Evolutionary conservation across 2,888 invertebrate species (phyloP), one percentile per base, ranked within the genome.

Genomic region (Baronia brevicornis): DNA sequence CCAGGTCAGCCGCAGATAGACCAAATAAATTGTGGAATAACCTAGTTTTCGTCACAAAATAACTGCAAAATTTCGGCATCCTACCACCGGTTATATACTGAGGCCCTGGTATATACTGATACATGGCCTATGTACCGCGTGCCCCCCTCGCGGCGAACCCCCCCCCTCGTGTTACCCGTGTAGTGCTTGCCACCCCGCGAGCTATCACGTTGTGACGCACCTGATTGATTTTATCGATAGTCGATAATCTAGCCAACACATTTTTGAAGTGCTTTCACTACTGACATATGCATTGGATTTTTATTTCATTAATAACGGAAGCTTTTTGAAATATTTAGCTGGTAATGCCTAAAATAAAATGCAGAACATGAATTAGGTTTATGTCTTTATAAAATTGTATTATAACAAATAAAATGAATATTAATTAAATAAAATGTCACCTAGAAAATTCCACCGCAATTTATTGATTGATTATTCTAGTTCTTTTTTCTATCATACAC

Each of bases 11-110:
- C 46, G 44, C 41, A 45, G 52, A 41, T 48, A 32, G 37, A 43
- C 49, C 53, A 60, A 60, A 71, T 74, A 74, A 77, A 77, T 77
- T 69, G 70, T 51, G 51, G 69, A 64, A 78, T 82, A 84, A 82
- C 82, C 82, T 80, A 84, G 80, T 80, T 82, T 82, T 69, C 74
- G 68, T 71, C 73, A 74, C 77, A 75, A 75, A 80, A 82, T 82
- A 80, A 73, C 79, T 78, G 78, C 79, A 78, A 82, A 80, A 72
- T 82, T 79, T 84, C 79, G 80, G 80, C 73, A 63, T 64, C 66
- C 60, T 60, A 60, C 60, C 62, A 65, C 47, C 64, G 59, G 50
- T 51, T 75, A 75, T 73, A 55, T 75, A 60, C 66, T 65, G 64
- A 60, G 60, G 60, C 54, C 54, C 51, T 61, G 59, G 59, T 51